phyloP scores from a whole-genome alignment of 2,888 invertebrate genomes.

The Calameuta filiformis region DNA sequence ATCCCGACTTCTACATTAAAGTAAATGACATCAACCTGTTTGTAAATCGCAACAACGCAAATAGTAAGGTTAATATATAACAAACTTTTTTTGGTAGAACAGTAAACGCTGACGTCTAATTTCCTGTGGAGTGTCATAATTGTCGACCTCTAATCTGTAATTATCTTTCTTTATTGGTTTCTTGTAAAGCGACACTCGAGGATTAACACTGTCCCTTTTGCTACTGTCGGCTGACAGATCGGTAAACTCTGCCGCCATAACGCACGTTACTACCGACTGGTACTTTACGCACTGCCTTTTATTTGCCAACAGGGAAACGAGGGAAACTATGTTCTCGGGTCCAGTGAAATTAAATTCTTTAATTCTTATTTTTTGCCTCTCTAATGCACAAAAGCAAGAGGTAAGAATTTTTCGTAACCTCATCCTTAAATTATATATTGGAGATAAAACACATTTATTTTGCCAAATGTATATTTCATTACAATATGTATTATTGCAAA shows the following conservation, averaged over 20 bases:
- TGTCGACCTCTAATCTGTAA: slow-evolving; percentile 47
- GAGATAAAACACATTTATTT: not conserved
- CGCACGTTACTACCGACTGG: not conserved
- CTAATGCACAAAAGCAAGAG: not conserved
- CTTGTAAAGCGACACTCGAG: slow-evolving; percentile 52
- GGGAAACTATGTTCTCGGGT: not conserved
- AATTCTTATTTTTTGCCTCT: too few relatives aligned
- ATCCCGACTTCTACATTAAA: slow-evolving; percentile 49
- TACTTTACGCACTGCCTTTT: not conserved
- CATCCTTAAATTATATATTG: too few relatives aligned
- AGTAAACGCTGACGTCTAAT: slow-evolving; percentile 53
- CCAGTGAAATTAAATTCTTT: too few relatives aligned
- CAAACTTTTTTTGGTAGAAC: slow-evolving; percentile 56
- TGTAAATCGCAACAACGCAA: slow-evolving; percentile 10
- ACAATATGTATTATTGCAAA: not conserved
- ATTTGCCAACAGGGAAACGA: not conserved
- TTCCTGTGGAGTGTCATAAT: slow-evolving; percentile 56
- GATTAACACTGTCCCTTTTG: slow-evolving; percentile 13
- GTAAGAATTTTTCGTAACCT: too few relatives aligned
- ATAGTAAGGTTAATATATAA: slow-evolving; percentile 4
- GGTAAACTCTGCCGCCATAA: not conserved
- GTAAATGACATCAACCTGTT: slow-evolving; percentile 2
- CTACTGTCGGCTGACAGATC: not conserved
- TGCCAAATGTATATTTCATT: not conserved
- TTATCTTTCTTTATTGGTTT: slow-evolving; percentile 56